Evolutionary conservation across 1,140 invertebrate genomes (phyloP).

Genomic region (Pinna nobilis): DNA sequence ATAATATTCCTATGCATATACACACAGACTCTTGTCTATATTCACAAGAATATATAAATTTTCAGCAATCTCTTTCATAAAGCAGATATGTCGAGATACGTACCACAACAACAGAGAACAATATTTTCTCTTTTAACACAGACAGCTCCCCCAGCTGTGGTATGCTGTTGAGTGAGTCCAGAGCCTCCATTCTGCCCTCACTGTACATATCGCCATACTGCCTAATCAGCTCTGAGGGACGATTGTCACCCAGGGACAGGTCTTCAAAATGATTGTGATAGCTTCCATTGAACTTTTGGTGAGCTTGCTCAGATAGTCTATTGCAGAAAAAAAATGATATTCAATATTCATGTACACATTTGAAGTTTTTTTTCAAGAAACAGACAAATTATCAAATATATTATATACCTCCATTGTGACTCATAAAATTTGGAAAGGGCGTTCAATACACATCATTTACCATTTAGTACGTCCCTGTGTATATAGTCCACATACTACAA

Average conservation of each 20-base stretch:
- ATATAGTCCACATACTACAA: no score
- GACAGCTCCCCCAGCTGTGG: conserved; percentile 86
- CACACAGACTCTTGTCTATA: no score
- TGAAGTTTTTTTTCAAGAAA: no score
- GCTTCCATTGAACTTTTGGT: conserved; percentile 65
- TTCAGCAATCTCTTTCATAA: no score
- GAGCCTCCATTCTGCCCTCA: conserved; percentile 83
- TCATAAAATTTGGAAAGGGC: no score
- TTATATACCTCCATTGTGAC: no score
- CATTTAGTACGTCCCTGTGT: no score
- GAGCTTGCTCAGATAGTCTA: conserved; percentile 73
- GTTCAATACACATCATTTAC: no score
- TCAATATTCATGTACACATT: neutral
- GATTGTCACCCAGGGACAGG: conserved; percentile 68
- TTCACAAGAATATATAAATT: no score
- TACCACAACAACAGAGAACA: conserved; percentile 96
- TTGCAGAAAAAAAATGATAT: conserved; percentile 23
- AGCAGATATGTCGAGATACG: no score
- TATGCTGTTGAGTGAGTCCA: conserved; percentile 88
- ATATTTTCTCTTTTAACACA: conserved; percentile 93
- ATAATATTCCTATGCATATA: no score
- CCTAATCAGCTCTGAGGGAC: conserved; percentile 80
- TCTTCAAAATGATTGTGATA: conserved; percentile 69
- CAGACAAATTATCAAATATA: conserved; percentile 9
- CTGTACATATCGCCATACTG: conserved; percentile 90